Evolutionary conservation across 1,140 invertebrate genomes (phyloP).

Genomic region (Acromyrmex echinatior): DNA sequence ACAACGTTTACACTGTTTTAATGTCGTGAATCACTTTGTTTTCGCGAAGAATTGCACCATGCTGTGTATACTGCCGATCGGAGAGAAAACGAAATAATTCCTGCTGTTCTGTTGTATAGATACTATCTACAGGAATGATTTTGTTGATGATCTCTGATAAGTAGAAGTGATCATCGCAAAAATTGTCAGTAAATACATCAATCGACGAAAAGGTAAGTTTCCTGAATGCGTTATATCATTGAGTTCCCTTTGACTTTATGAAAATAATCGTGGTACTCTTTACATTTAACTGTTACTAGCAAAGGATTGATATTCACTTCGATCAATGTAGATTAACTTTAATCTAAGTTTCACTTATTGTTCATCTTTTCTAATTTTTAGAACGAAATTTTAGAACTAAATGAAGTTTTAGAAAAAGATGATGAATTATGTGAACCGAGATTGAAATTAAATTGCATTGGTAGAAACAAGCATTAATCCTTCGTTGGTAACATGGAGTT

Average conservation of each 20-base stretch:
- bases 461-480: no score
- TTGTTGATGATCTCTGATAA: background rate
- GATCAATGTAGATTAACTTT: no score
- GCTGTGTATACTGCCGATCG: background rate
- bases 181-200: background rate
- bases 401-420: no score
- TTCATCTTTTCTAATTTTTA: no score
- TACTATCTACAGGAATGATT: background rate
- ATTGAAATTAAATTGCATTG: no score
- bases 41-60: background rate
- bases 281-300: background rate
- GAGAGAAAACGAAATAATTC: slow-evolving; percentile 26
- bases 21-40: slow-evolving; percentile 59
- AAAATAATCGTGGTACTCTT: background rate
- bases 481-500: no score
- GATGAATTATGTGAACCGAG: no score
- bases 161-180: background rate
- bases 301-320: no score
- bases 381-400: no score
- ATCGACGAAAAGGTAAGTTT: slow-evolving; percentile 6
- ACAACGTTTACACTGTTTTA: slow-evolving; percentile 45
- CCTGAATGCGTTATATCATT: background rate
- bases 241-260: background rate
- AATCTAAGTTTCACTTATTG: no score
- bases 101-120: background rate